Conservation (phyloP, 2,113 vertebrate genomes). For the Sinocyclocheilus rhinocerous region DNA sequence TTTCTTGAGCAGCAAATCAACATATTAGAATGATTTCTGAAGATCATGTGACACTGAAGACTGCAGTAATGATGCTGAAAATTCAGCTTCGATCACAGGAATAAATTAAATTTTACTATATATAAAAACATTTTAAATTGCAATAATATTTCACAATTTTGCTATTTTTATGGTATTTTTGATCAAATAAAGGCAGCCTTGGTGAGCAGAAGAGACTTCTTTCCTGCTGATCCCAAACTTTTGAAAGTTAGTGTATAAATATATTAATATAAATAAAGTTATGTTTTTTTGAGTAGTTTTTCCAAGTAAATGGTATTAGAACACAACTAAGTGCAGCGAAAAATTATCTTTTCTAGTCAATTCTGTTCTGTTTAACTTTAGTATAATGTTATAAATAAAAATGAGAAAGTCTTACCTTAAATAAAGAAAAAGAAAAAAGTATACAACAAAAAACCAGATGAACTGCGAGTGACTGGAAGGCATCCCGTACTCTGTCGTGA, state of each 20-base stretch:
- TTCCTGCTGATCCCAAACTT: neutral
- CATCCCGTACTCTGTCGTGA: conserved; percentile 94
- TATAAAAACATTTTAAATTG: too few species aligned
- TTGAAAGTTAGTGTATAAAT: neutral
- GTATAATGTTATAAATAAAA: neutral
- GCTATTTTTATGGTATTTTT: neutral
- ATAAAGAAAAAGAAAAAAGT: conserved; percentile 99
- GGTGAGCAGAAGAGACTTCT: neutral
- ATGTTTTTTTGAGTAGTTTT: neutral
- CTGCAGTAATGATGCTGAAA: neutral
- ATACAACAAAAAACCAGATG: conserved; percentile 99
- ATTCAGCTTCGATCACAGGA: neutral
- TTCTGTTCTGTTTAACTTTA: neutral
- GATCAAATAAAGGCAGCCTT: neutral
- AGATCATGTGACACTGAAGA: too few species aligned
- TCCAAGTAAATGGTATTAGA: neutral
- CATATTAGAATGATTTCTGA: neutral
- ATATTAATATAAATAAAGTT: too few species aligned
- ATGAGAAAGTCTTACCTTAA: conserved; percentile 83
- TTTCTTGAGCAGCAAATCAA: neutral
- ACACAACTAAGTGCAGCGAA: too few species aligned
- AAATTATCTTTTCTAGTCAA: neutral
- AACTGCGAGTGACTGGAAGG: conserved; percentile 97
- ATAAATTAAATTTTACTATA: neutral
- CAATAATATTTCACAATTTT: too few species aligned